Evolutionary conservation across 2,888 invertebrate genomes (phyloP).

Genomic region (Xestia xanthographa): DNA sequence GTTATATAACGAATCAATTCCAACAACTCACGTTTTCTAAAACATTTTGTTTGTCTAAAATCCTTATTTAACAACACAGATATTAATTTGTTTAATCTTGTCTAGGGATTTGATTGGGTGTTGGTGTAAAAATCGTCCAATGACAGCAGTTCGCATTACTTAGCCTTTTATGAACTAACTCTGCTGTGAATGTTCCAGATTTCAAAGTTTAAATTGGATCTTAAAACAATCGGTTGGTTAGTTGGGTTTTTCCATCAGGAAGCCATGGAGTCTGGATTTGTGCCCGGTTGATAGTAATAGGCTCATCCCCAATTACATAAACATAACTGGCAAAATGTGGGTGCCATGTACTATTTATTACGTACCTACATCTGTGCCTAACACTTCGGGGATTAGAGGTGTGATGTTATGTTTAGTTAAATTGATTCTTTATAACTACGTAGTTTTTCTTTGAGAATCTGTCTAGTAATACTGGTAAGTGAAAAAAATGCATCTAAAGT

Average conservation of each 20-base stretch:
- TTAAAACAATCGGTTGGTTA: neutral
- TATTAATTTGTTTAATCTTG: neutral
- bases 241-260: too few species aligned
- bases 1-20: neutral
- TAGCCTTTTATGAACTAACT: neutral
- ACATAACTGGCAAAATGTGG: too few species aligned
- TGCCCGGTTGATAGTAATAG: too few species aligned
- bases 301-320: too few species aligned
- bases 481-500: neutral
- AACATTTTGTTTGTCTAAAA: neutral
- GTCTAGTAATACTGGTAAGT: neutral
- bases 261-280: too few species aligned
- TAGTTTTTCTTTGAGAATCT: neutral
- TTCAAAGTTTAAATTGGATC: neutral
- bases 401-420: too few species aligned
- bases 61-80: neutral
- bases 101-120: too few species aligned
- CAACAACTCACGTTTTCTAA: neutral
- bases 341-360: too few species aligned
- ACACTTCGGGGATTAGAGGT: too few species aligned
- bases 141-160: neutral
- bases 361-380: too few species aligned
- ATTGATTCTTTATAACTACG: too few species aligned
- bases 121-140: too few species aligned
- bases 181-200: neutral